phyloP scores from a whole-genome alignment of 1,140 invertebrate species.

The Heliconius hewitsoni region DNA sequence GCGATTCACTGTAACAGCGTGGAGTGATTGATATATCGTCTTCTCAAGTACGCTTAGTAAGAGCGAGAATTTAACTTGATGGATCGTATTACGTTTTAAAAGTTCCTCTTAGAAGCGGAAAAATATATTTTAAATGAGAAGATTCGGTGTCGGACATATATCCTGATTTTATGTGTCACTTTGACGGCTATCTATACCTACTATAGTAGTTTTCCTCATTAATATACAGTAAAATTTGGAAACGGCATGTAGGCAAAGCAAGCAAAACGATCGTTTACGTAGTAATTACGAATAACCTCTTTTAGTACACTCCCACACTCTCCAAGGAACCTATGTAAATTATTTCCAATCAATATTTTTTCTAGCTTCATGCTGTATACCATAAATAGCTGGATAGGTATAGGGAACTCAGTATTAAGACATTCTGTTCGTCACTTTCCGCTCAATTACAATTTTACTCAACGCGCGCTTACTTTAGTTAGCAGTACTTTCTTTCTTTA shows the following conservation, averaged over 20 bases:
- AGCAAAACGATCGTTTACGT: too few species aligned
- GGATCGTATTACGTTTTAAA: conserved; percentile 31
- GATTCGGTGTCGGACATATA: background rate
- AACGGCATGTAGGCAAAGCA: background rate
- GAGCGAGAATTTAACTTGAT: conserved; percentile 32
- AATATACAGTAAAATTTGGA: background rate
- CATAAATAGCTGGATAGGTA: too few species aligned
- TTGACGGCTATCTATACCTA: background rate
- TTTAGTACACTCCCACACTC: too few species aligned
- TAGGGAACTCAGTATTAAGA: too few species aligned
- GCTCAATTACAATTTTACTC: too few species aligned
- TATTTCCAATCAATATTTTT: too few species aligned
- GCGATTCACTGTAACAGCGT: conserved; percentile 18
- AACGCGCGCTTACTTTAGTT: too few species aligned
- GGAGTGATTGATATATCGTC: conserved; percentile 33
- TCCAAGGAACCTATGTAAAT: too few species aligned
- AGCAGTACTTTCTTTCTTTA: too few species aligned
- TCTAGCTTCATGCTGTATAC: too few species aligned
- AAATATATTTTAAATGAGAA: conserved; percentile 6
- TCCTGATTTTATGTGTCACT: conserved; percentile 1
- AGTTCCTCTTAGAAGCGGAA: background rate
- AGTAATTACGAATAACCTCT: too few species aligned
- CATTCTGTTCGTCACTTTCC: too few species aligned
- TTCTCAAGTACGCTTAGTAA: conserved; percentile 26
- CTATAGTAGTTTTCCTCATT: background rate